These are phyloP conservation scores for Tamias sibiricus DNA, from an alignment of 2,113 vertebrate genomes.

Conservation along the genomic window DNA sequence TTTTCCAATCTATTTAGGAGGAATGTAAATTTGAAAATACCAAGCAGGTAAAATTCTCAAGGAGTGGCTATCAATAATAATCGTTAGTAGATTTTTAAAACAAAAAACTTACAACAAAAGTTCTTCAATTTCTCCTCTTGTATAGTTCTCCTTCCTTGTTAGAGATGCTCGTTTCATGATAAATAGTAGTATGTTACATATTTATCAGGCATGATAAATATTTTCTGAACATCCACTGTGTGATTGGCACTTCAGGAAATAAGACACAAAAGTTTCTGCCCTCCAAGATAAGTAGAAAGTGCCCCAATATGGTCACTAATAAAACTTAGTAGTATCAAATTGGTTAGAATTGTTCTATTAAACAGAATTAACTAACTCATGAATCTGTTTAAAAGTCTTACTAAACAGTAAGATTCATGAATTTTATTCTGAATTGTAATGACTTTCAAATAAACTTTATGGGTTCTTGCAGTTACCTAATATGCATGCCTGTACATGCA, in stretches of 20 bases:
- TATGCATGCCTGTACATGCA: no score
- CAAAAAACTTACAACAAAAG: neutral
- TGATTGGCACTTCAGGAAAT: neutral
- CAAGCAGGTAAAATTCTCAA: neutral
- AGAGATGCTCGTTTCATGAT: neutral
- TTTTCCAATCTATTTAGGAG: neutral
- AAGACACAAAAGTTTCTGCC: neutral
- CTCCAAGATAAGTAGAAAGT: neutral
- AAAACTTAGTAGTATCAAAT: neutral
- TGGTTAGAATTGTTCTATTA: neutral
- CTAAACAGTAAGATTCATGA: no score
- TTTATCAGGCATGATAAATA: neutral
- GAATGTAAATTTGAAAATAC: neutral
- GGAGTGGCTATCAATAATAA: neutral
- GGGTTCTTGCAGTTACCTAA: neutral
- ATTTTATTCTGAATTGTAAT: neutral
- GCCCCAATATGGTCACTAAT: neutral
- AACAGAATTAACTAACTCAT: neutral
- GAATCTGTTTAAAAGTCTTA: no score
- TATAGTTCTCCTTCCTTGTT: neutral
- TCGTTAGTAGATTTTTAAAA: neutral
- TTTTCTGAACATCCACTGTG: neutral
- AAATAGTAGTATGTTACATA: neutral
- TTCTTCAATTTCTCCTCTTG: slow-evolving; percentile 1
- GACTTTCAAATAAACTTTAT: neutral